Base-by-base conservation (phyloP, 2,888 invertebrate genomes). In the Limulus polyphemus region DNA sequence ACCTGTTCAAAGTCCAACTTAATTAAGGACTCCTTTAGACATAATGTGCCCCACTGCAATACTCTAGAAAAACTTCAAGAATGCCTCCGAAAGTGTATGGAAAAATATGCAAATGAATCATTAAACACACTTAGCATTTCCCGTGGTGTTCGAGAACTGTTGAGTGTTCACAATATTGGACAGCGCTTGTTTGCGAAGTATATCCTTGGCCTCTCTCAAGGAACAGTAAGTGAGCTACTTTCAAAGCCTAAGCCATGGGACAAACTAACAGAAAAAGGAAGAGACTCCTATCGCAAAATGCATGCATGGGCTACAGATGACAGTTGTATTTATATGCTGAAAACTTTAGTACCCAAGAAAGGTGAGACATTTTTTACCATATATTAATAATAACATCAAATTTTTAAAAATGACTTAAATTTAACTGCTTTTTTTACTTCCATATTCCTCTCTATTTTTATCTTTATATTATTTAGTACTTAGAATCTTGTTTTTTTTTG, bases 211-310 rank as follows among this genome's bases (percentile, higher is more conserved):
- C 80, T 93, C 67, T 94, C 88, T 67, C 98, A 99, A 78, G 99
- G 99, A 65, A 99, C 99, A 46, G 97, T 99, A 57, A 94, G 94
- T 69, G 99, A 99, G 79, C 81, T 99, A 73, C 83, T 99, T 67
- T 97, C 97, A 71, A 99, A 99, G 77, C 99, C 99, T 61, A 97
- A 99, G 77, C 95, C 95, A 13, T 99, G 99, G 99, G 95, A 97
- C 80, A 98, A 98, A 79, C 81, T 99, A 75, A 99, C 99, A 63
- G 99, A 99, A 80, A 99, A 99, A 78, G 99, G 99, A 49, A 82
- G 98, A 61, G 99, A 99, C 81, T 97, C 97, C 72, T 99, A 99
- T 80, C 82, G 99, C 74, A 97, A 98, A 80, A 99, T 99, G 94
- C 94, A 97, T 80, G 93, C 93, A 73, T 99, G 99, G 99, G 93